Base-by-base conservation (phyloP, 2,113 vertebrate species). In the Varanus komodoensis region DNA sequence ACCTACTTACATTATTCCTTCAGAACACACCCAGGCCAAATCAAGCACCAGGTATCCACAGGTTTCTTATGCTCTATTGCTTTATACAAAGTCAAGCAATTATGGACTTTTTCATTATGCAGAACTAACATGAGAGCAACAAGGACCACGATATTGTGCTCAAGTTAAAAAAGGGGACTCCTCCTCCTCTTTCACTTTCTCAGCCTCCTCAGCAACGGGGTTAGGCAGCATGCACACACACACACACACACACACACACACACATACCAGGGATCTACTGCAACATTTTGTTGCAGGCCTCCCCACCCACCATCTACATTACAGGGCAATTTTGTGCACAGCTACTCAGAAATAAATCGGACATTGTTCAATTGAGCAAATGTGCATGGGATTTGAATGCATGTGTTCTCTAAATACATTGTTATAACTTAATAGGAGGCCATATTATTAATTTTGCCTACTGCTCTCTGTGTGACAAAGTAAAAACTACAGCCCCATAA, bases 401-500 rank as follows among this genome's bases (percentile, higher is more conserved):
- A 92, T 84, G 54, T 71, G 81, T 12, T 32, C 25, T 34, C 89
- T 38, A 94, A 85, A 48, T 9, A 23, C 29, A 87, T 67, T 44
- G 91, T 82, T 91, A 57, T 83, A n/a, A 44, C 57, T 57, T 78
- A 48, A 34, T 57, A 5, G 29, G 0, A 2, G 80, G n/a, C 34
- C 80, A 50, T 87, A 85, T 73, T 84, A 87, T 3, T 75, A 82
- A 75, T 57, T 69, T 9, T 90, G 84, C 38, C 9, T 32, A 2
- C 0, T 87, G n/a, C 29, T 69, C 34, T 54, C 52, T 87, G 9
- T 44, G 85, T 90, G 21, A 23, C 48, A 69, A 25, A 86, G 88
- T 12, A 90, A 27, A 27, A 68, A 81, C 61, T 91, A 86, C 89
- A 44, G 32, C 8, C 15, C 91, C 14, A 21, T 84, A 90, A 87